Base-by-base conservation (phyloP, 2,113 vertebrate genomes). In the Xiphophorus couchianus region DNA sequence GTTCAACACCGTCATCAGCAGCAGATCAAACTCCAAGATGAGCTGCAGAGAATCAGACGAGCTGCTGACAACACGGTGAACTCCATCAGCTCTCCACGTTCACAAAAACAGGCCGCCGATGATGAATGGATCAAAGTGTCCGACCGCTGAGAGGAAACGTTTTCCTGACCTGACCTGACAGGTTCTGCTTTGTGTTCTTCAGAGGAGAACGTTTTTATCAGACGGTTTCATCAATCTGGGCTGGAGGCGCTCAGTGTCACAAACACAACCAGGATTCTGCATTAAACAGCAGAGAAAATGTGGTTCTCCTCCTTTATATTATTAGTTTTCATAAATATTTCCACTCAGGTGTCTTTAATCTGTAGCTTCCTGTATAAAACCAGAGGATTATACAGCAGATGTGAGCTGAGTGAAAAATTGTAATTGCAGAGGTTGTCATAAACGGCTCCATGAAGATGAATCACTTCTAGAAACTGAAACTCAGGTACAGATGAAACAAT, bases 41-140 rank as follows among this genome's bases (percentile, higher is more conserved):
- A 74, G 70, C 28, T 66, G 71, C 64, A 54, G 58, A n/a, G 19
- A 67, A 62, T 13, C 61, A 37, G 27, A 39, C 2, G 0, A 19
- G 35, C 77, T 71, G 73, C 76, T 58, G 42, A 73, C 3, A 66
- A 66, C 29, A 74, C 6, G 71, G 30, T 17, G 31, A 71, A 68
- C 64, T 44, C 2, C 17, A 0, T 0, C 44, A 4, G 62, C 6
- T 14, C 3, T 65, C 14, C 17, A 3, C 66, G 71, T 48, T 62
- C 64, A 44, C 61, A n/a, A 60, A 62, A 22, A 51, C 62, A 67
- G 48, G 62, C 33, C 10, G 8, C 15, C 19, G 79, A 37, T 25
- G 44, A 58, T 25, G 58, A 58, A 73, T 13, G 35, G 71, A 83
- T 82, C 80, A 73, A n/a, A 88, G 77, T 42, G 1, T 65, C 61